Percentiles rank a stretch among this genome's conserved stretches.
Conservation (phyloP, 2,888 invertebrate genomes). For the Calliphora vomitoria region DNA sequence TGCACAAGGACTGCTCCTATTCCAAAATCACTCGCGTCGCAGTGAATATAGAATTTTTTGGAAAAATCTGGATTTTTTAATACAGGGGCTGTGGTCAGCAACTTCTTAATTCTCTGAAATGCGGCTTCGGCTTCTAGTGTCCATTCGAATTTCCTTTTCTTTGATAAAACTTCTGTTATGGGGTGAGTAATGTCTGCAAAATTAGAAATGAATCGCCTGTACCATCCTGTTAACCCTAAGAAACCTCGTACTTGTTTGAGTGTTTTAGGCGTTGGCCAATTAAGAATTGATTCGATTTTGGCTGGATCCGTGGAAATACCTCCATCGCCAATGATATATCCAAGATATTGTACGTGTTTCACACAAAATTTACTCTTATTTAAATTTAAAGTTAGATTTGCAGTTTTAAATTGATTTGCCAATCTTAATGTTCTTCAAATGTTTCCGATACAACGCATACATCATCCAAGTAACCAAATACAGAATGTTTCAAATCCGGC, state of each 20-base stretch:
- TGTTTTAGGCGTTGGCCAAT: neutral
- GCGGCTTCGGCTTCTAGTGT: neutral
- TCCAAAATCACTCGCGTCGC: slow-evolving; percentile 11
- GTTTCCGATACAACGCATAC: neutral
- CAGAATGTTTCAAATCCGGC: neutral
- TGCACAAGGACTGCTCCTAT: slow-evolving; percentile 15
- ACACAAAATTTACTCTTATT: neutral
- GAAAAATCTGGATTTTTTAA: slow-evolving; percentile 8
- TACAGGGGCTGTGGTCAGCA: neutral
- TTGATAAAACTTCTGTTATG: neutral
- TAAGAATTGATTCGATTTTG: neutral
- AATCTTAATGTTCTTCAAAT: neutral
- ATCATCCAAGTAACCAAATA: neutral
- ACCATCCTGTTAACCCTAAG: neutral
- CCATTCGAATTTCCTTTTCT: neutral
- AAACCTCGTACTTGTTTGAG: neutral
- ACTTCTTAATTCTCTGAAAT: neutral
- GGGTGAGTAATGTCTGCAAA: neutral
- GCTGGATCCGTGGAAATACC: neutral
- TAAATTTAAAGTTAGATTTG: neutral
- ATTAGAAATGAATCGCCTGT: neutral
- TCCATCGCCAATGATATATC: neutral
- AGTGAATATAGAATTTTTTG: neutral
- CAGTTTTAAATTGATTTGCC: neutral
- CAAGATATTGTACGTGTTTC: neutral